Evolutionary conservation across 1,140 invertebrate species (phyloP), one percentile per base, ranked within the genome.

Genomic region (Bacillus rossius): DNA sequence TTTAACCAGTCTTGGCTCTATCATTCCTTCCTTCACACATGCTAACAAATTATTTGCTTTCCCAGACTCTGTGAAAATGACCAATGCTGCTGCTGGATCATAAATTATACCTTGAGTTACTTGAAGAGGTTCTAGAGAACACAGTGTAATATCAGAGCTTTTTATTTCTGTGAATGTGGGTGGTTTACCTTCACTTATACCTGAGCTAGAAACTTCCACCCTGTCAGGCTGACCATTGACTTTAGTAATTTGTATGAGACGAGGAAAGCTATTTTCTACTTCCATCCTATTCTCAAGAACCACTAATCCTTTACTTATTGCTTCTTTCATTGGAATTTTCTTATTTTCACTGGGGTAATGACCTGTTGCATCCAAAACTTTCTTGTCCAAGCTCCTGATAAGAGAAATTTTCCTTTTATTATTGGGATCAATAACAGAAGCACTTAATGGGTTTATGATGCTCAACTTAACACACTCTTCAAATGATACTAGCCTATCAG

Each of bases 391-490:
- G 55, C 87, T 90, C 69, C 86, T 82, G 41, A 82, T 72, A 20
- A 96, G 72, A 23, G 86, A 81, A 43, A 92, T 75, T 69, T 84
- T 83, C 65, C 85, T 80, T 50, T 82, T 81, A 43, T 82, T 85
- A 59, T 78, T 82, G 0, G 84, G 81, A 71, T 95, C 91, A 56
- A 92, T 73, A 8, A 93, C 89, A 22, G 82, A 69, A 22, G 88
- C 89, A 2, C 91, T 93, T 54, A 84, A 76, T 2, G 88, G 82
- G 73, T 94, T 87, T 41, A 98, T 89, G 10, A 96, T 87, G 67
- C 89, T 84, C 47, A 92, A 76, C 64, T 86, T 84, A 26, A 96
- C 76, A 65, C 93, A 94, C 73, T 96, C 91, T 73, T 92, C 82
- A 63, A 98, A 87, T 57, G 90, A 88, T 3, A 95, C 82, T 25